These are phyloP conservation scores for Brachionus angularis DNA, from an alignment of 1,140 invertebrate genomes.

Conservation along the genomic window DNA sequence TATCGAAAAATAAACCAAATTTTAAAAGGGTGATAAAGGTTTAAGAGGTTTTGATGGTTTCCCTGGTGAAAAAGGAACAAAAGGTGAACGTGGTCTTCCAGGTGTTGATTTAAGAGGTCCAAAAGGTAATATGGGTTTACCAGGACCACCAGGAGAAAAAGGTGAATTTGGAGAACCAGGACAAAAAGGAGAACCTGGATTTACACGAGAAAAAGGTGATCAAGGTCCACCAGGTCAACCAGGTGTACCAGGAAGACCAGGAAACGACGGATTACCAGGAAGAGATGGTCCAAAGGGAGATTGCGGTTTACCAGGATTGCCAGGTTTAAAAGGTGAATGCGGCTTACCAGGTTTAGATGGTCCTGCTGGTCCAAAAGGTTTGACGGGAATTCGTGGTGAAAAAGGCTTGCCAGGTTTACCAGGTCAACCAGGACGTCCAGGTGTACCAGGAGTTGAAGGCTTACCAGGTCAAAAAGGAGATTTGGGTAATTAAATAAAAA, in stretches of 20 bases:
- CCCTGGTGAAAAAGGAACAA: conserved; percentile 43
- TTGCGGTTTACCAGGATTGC: conserved; percentile 44
- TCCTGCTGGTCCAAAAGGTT: background rate
- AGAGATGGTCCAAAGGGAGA: conserved; percentile 55
- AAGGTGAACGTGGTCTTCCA: conserved; percentile 64
- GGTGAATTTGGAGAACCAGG: conserved; percentile 46
- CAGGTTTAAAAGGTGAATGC: conserved; percentile 28
- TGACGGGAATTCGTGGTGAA: conserved; percentile 14
- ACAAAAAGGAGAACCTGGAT: conserved; percentile 36
- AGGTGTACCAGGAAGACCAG: conserved; percentile 54
- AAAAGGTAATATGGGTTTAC: conserved; percentile 50
- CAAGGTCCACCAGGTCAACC: conserved; percentile 25
- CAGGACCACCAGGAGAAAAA: conserved; percentile 61
- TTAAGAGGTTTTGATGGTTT: conserved; percentile 55
- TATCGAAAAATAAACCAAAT: background rate
- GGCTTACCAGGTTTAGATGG: conserved; percentile 42
- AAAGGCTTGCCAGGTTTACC: conserved; percentile 38
- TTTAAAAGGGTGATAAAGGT: conserved; percentile 61
- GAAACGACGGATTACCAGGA: conserved; percentile 62
- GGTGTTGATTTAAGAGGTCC: conserved; percentile 43
- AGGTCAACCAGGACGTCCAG: conserved; percentile 44
- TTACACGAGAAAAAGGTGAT: conserved; percentile 43
- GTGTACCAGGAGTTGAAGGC: conserved; percentile 24
- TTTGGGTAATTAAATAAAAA: conserved; percentile 44
- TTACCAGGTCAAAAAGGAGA: conserved; percentile 42